Percentiles rank a stretch among this genome's conserved stretches.
Evolutionary conservation across 2,113 vertebrate species (phyloP).

Genomic region (Corydoras sp.): DNA sequence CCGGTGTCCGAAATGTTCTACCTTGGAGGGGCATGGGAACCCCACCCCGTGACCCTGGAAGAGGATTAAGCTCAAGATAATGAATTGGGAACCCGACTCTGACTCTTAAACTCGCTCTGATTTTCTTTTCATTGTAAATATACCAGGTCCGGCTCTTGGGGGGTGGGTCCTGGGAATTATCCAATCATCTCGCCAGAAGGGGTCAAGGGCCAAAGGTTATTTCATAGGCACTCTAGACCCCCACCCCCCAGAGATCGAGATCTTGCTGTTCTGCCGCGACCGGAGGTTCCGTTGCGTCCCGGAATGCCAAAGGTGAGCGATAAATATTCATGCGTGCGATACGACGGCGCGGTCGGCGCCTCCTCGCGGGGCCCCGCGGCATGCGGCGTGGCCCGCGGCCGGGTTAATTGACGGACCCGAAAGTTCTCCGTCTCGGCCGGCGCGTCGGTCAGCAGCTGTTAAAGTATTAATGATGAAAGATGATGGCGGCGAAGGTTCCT

Average conservation of each 20-base stretch:
- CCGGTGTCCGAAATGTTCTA: too few relatives aligned
- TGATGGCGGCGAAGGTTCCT: slow-evolving; percentile 44
- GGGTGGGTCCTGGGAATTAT: slow-evolving; percentile 14
- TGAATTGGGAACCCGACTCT: too few relatives aligned
- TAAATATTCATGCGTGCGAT: slow-evolving; percentile 45
- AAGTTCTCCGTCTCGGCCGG: slow-evolving; percentile 27
- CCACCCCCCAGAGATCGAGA: slow-evolving; percentile 2
- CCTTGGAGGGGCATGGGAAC: too few relatives aligned
- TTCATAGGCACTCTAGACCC: slow-evolving; percentile 1
- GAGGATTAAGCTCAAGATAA: too few relatives aligned
- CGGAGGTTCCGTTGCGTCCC: slow-evolving; percentile 13
- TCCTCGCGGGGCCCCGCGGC: slow-evolving; percentile 12
- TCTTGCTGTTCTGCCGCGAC: not conserved
- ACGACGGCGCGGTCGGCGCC: not conserved
- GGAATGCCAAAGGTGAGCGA: slow-evolving; percentile 39
- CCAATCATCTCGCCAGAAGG: not conserved
- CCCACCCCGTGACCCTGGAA: too few relatives aligned
- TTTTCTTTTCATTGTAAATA: not conserved
- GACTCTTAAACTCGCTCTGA: too few relatives aligned
- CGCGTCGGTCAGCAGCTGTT: slow-evolving; percentile 44
- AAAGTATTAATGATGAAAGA: slow-evolving; percentile 53
- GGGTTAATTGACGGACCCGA: slow-evolving; percentile 42
- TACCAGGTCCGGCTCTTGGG: not conserved
- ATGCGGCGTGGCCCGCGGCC: slow-evolving; percentile 19
- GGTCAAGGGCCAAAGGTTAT: slow-evolving; percentile 40